phyloP scores from a whole-genome alignment of 2,113 vertebrate species.

The Pteropus alecto region DNA sequence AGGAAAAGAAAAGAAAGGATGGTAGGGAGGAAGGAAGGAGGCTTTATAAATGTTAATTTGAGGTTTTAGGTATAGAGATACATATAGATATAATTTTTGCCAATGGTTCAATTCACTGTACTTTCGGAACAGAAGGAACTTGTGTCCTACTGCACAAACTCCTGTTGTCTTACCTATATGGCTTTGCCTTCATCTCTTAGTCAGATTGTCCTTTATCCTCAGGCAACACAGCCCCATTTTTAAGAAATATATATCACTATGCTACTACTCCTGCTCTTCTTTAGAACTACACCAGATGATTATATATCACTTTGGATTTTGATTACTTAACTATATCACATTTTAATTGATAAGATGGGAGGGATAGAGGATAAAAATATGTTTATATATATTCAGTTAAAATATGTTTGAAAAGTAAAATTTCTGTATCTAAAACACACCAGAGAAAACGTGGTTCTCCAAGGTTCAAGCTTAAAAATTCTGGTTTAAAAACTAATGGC shows the following conservation, averaged over 20 bases:
- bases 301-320: not conserved
- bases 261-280: not conserved
- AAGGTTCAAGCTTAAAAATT: not conserved
- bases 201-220: not conserved
- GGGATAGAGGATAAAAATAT: not conserved
- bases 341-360: not conserved
- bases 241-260: not conserved
- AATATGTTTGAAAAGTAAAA: not conserved
- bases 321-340: not conserved
- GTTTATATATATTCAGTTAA: not conserved
- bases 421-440: not conserved
- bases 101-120: not conserved
- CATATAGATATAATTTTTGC: not conserved
- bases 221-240: not conserved
- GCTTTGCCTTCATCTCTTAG: not conserved
- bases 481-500: not conserved
- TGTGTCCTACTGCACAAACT: not conserved
- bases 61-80: not conserved
- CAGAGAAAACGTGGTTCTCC: not conserved
- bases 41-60: not conserved
- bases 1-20: not conserved
- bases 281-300: not conserved
- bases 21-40: not conserved
- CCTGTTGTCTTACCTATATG: not conserved
- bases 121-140: not conserved